Evolutionary conservation across 2,888 invertebrate species (phyloP).

Genomic region (Cryptus armator): DNA sequence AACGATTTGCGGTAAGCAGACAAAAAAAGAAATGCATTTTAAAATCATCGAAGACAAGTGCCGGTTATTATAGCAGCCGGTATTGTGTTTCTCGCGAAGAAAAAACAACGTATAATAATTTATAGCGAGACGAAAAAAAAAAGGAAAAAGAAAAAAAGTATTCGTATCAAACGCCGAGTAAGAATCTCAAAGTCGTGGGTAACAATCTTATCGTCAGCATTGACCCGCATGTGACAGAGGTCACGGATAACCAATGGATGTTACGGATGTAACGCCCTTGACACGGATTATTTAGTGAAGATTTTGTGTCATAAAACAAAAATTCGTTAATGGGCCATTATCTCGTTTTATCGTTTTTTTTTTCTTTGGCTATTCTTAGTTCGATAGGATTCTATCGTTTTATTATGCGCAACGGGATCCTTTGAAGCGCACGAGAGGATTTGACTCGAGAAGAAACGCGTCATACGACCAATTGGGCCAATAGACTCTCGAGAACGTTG

Average conservation of each 20-base stretch:
- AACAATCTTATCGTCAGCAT: slow-evolving; percentile 51
- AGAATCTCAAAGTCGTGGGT: slow-evolving; percentile 1
- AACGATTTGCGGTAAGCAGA: neutral
- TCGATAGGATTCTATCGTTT: neutral
- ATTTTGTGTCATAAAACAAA: neutral
- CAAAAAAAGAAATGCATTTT: neutral
- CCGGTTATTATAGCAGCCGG: neutral
- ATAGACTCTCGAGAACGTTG: slow-evolving; percentile 11
- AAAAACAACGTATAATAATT: neutral
- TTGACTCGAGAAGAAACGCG: neutral
- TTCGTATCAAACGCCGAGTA: neutral
- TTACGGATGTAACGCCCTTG: slow-evolving; percentile 27
- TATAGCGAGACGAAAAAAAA: neutral
- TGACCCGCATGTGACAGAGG: slow-evolving; percentile 29
- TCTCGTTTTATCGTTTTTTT: neutral
- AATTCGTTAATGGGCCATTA: neutral
- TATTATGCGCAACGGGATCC: neutral
- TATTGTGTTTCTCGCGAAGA: neutral
- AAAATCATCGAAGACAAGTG: neutral
- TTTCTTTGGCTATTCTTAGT: neutral
- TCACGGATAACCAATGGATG: slow-evolving; percentile 43
- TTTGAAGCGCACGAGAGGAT: neutral
- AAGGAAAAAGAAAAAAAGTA: neutral
- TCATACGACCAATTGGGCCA: slow-evolving; percentile 3
- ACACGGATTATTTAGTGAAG: slow-evolving; percentile 6